These are phyloP conservation scores for Vultur gryphus DNA, from an alignment of 2,797 vertebrate genomes.

Conservation along the genomic window DNA sequence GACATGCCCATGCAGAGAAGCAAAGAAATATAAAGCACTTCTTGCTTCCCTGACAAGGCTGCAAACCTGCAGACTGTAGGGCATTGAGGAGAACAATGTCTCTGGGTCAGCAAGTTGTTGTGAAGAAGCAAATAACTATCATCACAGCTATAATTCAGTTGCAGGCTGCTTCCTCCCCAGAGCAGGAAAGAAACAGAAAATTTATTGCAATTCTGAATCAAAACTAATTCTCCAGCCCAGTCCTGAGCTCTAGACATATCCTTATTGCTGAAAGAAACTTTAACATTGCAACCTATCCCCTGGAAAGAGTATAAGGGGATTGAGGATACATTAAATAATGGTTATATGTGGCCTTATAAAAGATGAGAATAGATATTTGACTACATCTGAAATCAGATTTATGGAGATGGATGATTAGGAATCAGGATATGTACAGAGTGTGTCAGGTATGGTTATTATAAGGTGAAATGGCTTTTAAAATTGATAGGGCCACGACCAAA, in stretches of 20 bases:
- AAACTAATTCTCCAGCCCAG: not conserved
- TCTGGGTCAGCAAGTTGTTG: not conserved
- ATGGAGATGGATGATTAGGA: conserved; percentile 7
- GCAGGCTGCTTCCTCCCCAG: not conserved
- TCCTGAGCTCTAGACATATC: not conserved
- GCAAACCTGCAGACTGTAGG: not conserved
- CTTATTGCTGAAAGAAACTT: not conserved
- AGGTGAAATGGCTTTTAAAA: conserved; percentile 40
- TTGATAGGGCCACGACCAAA: conserved; percentile 8
- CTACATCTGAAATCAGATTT: conserved; percentile 28
- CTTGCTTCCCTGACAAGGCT: not conserved
- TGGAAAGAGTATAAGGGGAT: not conserved
- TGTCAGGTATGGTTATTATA: not conserved
- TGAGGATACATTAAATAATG: not conserved
- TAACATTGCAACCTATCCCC: not conserved
- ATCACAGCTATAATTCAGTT: not conserved
- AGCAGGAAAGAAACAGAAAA: not conserved
- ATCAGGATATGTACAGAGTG: not conserved
- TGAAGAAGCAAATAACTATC: not conserved
- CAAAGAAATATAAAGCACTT: not conserved
- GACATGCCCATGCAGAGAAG: not conserved
- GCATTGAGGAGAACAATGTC: not conserved
- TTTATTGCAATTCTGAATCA: not conserved
- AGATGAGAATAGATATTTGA: not conserved
- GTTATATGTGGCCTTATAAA: not conserved